Base-by-base conservation (phyloP, 2,888 invertebrate species). In the Taenaris catops region DNA sequence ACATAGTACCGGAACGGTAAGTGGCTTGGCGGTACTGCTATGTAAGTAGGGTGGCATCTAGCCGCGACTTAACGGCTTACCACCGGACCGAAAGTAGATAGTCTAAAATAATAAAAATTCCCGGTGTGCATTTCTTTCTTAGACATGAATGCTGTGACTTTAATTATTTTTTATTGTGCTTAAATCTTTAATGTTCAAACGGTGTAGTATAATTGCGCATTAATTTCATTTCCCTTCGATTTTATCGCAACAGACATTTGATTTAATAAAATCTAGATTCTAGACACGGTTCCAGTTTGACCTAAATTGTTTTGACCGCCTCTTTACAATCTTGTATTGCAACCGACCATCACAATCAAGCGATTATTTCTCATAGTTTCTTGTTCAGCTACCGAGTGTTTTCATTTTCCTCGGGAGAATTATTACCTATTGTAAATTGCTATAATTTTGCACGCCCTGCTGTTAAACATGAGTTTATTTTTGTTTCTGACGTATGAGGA, bases 311-410 rank as follows among this genome's bases (percentile, higher is more conserved):
- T 50, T 47, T 43, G 41, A 37, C 45, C 48, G 47, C 42, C 47
- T 45, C 51, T 55, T 63, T 59, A 62, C 63, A 63, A 63, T 57
- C 51, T 58, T 41, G 42, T 36, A 48, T 51, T 49, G 52, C 59
- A 58, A 55, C 61, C 55, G 41, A 50, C 56, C 52, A 71, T 67
- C 69, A 68, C 55, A 46, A 38, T 41, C 37, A 42, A 41, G 53
- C 62, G 64, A 70, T 71, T 71, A 73, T 63, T 63, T 46, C 53
- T 49, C 53, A 46, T 46, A 51, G 57, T 66, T 71, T 55, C 60
- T 61, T 53, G 54, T 51, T 52, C 53, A 51, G 53, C 53, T 48
- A 46, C 52, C 55, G 58, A 59, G 57, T 34, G 29, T 63, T 65
- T 65, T 61, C 45, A 55, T 68, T 66, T 60, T 57, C 51, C 51